Percentiles rank a stretch among this genome's conserved stretches.
These are phyloP conservation scores for Neodiprion fabricii DNA, from an alignment of 1,140 invertebrate species.

Conservation along the genomic window DNA sequence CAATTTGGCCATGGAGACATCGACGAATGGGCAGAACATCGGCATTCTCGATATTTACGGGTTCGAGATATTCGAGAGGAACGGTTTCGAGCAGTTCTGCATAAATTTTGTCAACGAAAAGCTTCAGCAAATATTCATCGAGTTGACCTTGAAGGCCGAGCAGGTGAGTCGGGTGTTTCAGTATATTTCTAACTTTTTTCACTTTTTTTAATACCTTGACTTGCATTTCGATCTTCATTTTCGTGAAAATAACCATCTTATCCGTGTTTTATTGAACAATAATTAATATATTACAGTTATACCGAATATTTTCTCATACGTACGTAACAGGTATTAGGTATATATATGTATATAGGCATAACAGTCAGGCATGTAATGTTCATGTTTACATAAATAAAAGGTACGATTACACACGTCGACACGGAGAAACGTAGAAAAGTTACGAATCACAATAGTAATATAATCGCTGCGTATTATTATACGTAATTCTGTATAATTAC, in stretches of 20 bases:
- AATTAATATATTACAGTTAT: constrained; percentile 15
- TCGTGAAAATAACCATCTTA: not conserved
- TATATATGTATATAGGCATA: constrained; percentile 31
- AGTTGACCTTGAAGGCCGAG: constrained; percentile 77
- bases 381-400: too few relatives aligned
- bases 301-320: not conserved
- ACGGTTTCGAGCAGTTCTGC: constrained; percentile 90
- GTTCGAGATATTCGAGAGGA: constrained; percentile 77
- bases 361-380: constrained; percentile 28
- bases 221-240: not conserved
- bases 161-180: constrained; percentile 64
- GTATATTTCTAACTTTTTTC: not conserved
- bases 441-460: too few relatives aligned
- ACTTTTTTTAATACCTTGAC: constrained; percentile 11
- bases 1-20: constrained; percentile 70
- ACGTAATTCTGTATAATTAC: too few relatives aligned
- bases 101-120: constrained; percentile 94
- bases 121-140: constrained; percentile 82
- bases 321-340: constrained; percentile 12
- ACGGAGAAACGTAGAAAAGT: too few relatives aligned
- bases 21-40: constrained; percentile 60
- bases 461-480: too few relatives aligned
- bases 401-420: too few relatives aligned
- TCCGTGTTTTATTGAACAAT: constrained; percentile 4
- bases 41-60: constrained; percentile 76